These are phyloP conservation scores for Probaryconus sp. DNA, from an alignment of 1,140 invertebrate species.

Conservation along the genomic window DNA sequence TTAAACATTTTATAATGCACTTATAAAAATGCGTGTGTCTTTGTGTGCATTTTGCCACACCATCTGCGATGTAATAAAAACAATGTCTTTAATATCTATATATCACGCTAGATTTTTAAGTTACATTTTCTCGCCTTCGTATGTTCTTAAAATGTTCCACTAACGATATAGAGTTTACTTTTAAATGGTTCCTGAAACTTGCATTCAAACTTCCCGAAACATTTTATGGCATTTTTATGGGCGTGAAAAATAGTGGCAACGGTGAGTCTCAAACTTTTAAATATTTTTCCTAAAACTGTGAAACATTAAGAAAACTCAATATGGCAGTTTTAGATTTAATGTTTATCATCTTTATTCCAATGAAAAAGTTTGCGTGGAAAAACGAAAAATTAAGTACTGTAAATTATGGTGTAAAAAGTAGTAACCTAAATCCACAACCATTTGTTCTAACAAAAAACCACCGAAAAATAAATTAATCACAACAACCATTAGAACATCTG, in stretches of 20 bases:
- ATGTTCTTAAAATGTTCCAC: constrained; percentile 43
- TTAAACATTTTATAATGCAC: too few species aligned
- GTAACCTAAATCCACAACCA: too few species aligned
- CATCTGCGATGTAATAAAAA: constrained; percentile 34
- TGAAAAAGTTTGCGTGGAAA: too few species aligned
- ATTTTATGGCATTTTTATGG: constrained; percentile 57
- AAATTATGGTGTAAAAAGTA: too few species aligned
- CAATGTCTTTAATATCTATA: constrained; percentile 48
- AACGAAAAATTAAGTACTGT: too few species aligned
- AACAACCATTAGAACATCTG: constrained; percentile 39
- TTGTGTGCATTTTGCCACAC: constrained; percentile 8
- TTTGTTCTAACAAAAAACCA: too few species aligned
- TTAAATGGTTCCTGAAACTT: constrained; percentile 58
- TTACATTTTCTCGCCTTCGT: constrained; percentile 38
- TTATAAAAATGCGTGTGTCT: constrained; percentile 1
- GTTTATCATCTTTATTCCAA: too few species aligned
- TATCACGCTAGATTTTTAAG: constrained; percentile 34
- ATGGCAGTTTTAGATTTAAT: too few species aligned
- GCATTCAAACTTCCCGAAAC: constrained; percentile 54
- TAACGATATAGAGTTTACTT: constrained; percentile 54
- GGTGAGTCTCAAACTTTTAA: constrained; percentile 42
- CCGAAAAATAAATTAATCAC: too few species aligned
- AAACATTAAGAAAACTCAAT: constrained; percentile 22
- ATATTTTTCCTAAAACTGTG: constrained; percentile 18
- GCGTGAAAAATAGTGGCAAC: constrained; percentile 57